Evolutionary conservation across 2,113 vertebrate genomes (phyloP).

Genomic region (Eira barbara): DNA sequence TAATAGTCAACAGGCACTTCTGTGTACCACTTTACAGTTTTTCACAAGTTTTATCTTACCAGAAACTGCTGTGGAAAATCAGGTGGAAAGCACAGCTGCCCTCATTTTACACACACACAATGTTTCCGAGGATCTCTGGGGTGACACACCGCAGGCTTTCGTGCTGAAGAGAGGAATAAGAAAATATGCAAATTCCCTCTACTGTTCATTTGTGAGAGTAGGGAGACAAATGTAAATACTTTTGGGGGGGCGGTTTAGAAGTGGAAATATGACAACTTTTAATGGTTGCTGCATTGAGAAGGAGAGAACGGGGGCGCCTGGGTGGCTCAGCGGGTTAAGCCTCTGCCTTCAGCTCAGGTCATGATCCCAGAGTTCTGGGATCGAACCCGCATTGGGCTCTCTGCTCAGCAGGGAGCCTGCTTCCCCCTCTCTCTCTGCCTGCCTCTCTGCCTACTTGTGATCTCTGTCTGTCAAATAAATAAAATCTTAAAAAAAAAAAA

Average conservation of each 20-base stretch:
- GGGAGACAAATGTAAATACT: not conserved
- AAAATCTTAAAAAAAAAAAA: too few species aligned
- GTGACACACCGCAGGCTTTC: not conserved
- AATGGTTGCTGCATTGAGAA: not conserved
- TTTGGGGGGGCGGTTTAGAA: not conserved
- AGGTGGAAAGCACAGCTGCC: not conserved
- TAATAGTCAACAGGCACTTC: not conserved
- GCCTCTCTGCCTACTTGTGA: too few species aligned
- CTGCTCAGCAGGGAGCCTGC: too few species aligned
- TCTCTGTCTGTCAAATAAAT: too few species aligned
- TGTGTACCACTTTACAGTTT: not conserved
- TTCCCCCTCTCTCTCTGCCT: too few species aligned
- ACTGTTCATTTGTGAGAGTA: not conserved
- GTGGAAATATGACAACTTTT: not conserved
- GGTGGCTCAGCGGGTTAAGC: too few species aligned
- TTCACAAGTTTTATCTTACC: not conserved
- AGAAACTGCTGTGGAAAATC: not conserved
- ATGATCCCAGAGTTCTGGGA: too few species aligned
- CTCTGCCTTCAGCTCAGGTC: too few species aligned
- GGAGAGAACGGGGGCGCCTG: not conserved
- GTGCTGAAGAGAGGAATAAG: not conserved
- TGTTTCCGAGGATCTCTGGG: not conserved
- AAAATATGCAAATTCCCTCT: not conserved
- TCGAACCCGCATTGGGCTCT: too few species aligned
- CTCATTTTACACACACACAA: not conserved